Evolutionary conservation across 2,888 invertebrate species (phyloP).

Genomic region (Gandaritis pyraliata): DNA sequence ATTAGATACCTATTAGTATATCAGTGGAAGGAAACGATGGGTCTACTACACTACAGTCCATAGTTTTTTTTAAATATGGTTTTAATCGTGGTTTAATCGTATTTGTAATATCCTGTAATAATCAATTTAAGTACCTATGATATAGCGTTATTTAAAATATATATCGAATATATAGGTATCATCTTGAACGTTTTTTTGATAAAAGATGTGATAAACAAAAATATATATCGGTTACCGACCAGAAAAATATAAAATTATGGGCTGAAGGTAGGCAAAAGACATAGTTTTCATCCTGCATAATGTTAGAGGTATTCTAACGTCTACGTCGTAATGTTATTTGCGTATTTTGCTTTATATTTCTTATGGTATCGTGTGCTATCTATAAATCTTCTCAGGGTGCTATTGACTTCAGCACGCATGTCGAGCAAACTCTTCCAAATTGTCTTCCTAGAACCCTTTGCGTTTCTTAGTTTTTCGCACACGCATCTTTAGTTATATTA

Average conservation of each 20-base stretch:
- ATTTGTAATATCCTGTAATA: too few species aligned
- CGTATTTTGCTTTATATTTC: conserved; percentile 48
- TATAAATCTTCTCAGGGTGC: conserved; percentile 65
- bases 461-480: neutral
- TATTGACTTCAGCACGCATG: conserved; percentile 51
- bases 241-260: neutral
- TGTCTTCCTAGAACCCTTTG: neutral
- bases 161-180: too few species aligned
- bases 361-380: conserved; percentile 48
- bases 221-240: too few species aligned
- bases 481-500: neutral
- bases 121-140: too few species aligned
- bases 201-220: too few species aligned
- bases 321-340: too few species aligned
- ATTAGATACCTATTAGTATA: neutral
- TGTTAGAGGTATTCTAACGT: conserved; percentile 15
- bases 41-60: too few species aligned
- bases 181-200: too few species aligned
- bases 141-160: too few species aligned
- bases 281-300: conserved; percentile 1
- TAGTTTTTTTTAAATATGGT: too few species aligned
- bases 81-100: too few species aligned
- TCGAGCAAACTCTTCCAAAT: conserved; percentile 22
- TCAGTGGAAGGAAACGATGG: neutral
- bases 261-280: neutral